These are phyloP conservation scores for Catharus ustulatus DNA, from an alignment of 2,797 vertebrate species.

Conservation along the genomic window DNA sequence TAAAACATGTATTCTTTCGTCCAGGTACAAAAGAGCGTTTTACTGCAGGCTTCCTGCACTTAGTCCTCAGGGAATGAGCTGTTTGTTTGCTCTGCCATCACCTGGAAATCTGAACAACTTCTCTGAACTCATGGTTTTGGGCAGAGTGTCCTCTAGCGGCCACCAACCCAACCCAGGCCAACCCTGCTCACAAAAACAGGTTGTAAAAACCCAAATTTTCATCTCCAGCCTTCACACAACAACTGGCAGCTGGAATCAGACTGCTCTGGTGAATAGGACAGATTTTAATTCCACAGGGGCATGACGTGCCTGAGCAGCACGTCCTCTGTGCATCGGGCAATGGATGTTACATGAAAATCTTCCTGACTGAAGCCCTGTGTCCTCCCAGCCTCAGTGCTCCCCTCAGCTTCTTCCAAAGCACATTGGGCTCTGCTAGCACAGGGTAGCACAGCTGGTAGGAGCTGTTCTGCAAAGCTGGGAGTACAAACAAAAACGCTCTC, in stretches of 20 bases:
- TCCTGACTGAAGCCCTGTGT: fast-evolving
- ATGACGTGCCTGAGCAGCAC: not conserved
- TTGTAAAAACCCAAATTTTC: fast-evolving
- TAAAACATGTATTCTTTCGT: not conserved
- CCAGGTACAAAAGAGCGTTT: not conserved
- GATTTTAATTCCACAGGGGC: not conserved
- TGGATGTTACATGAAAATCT: fast-evolving
- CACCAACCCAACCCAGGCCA: not conserved
- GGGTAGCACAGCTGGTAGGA: not conserved
- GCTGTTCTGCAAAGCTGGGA: not conserved
- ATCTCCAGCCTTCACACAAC: not conserved
- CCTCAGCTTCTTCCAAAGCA: fast-evolving
- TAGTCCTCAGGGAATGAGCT: not conserved
- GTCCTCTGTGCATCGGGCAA: fast-evolving
- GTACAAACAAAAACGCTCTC: not conserved
- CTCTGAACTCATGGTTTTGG: not conserved
- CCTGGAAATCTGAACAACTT: not conserved
- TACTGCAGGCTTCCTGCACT: not conserved
- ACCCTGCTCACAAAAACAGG: not conserved
- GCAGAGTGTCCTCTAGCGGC: conserved; percentile 55
- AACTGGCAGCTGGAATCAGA: not conserved
- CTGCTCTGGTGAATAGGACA: not conserved
- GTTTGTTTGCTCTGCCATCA: not conserved
- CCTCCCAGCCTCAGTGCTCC: not conserved
- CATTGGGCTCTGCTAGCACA: not conserved